phyloP scores from a whole-genome alignment of 1,140 invertebrate species.

The Saccostrea cuccullata region DNA sequence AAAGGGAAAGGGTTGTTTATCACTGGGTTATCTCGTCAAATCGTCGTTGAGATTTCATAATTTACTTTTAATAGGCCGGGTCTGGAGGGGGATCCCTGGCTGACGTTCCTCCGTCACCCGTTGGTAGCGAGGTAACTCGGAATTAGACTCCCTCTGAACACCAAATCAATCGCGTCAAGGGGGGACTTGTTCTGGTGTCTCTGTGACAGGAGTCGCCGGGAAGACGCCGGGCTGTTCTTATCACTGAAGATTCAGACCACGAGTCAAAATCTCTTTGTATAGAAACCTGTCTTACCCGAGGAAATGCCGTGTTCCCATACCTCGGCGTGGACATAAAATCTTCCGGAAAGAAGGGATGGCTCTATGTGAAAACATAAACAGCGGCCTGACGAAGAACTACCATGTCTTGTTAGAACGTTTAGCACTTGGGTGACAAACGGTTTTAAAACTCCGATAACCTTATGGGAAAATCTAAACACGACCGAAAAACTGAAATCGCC shows the following conservation, averaged over 20 bases:
- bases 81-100: constrained; percentile 42
- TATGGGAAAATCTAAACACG: not conserved
- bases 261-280: constrained; percentile 57
- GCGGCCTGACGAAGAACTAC: not conserved
- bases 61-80: constrained; percentile 61
- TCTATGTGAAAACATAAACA: constrained; percentile 40
- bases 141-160: constrained; percentile 42
- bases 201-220: constrained; percentile 49
- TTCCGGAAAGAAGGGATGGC: constrained; percentile 18
- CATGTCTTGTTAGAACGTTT: constrained; percentile 22
- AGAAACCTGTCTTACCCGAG: constrained; percentile 40
- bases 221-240: constrained; percentile 49
- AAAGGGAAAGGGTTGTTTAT: constrained; percentile 56
- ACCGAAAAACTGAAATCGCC: not conserved
- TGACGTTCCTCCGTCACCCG: constrained; percentile 41
- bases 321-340: not conserved
- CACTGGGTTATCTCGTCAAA: constrained; percentile 55
- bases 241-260: constrained; percentile 53
- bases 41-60: constrained; percentile 59
- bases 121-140: constrained; percentile 48
- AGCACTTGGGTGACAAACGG: constrained; percentile 37
- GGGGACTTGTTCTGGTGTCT: constrained; percentile 42
- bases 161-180: constrained; percentile 45
- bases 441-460: constrained; percentile 21
- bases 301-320: constrained; percentile 41